A percentile compares a stretch with the other conserved stretches of the same genome.
These are phyloP conservation scores for Mesoclemmys tuberculata DNA, from an alignment of 2,113 vertebrate genomes.

Conservation along the genomic window DNA sequence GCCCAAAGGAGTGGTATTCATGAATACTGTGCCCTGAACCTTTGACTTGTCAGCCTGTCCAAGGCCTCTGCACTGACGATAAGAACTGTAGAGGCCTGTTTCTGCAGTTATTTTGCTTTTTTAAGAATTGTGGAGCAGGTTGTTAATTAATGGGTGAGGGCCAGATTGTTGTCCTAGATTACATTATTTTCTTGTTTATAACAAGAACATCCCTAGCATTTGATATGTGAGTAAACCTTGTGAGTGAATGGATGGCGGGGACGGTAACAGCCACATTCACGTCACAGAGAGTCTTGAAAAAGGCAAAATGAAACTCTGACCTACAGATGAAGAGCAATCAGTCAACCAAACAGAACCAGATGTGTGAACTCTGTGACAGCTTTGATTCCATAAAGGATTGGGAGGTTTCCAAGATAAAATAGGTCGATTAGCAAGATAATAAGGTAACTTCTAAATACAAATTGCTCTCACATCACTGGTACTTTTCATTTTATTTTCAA, in stretches of 20 bases:
- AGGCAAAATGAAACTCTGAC: background rate
- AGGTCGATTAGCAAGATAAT: background rate
- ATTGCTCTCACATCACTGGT: background rate
- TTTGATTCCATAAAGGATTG: background rate
- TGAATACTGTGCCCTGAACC: background rate
- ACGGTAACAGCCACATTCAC: background rate
- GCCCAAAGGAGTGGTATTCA: background rate
- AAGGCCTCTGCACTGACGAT: background rate
- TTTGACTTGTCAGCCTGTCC: background rate
- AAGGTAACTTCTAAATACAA: background rate
- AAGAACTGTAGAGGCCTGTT: background rate
- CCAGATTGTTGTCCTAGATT: background rate
- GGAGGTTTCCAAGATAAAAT: background rate
- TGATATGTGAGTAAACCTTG: background rate
- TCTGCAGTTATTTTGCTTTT: background rate
- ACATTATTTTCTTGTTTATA: background rate
- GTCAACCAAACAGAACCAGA: background rate
- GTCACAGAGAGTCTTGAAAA: background rate
- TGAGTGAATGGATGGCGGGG: background rate
- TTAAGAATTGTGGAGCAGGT: background rate
- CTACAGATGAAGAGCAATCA: background rate
- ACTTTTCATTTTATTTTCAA: background rate
- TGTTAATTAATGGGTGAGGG: background rate
- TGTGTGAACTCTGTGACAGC: background rate
- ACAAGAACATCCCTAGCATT: background rate